phyloP scores from a whole-genome alignment of 2,888 invertebrate species.

The Coenonympha glycerion region DNA sequence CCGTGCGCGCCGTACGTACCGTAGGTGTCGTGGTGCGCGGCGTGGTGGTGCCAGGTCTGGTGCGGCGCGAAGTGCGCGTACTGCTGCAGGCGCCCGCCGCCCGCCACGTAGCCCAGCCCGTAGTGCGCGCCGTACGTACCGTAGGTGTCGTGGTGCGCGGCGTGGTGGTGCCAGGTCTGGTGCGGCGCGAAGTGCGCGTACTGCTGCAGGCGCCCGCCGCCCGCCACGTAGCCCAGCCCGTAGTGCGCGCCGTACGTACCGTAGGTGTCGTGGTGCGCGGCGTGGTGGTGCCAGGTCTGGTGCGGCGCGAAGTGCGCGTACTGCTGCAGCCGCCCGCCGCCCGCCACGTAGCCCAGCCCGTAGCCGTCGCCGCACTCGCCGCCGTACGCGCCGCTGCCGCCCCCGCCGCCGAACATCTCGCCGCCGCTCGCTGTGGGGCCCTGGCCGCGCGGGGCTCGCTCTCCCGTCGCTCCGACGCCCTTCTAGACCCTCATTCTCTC shows the following conservation, averaged over 20 bases:
- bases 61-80: too few relatives aligned
- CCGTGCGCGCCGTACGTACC: too few relatives aligned
- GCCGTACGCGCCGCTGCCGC: conserved; percentile 41
- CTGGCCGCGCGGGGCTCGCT: not conserved
- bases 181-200: too few relatives aligned
- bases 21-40: too few relatives aligned
- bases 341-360: conserved; percentile 57
- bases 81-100: too few relatives aligned
- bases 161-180: too few relatives aligned
- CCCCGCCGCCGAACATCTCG: conserved; percentile 33
- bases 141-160: too few relatives aligned
- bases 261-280: conserved; percentile 60
- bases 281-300: conserved; percentile 68
- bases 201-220: too few relatives aligned
- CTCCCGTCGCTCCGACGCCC: not conserved
- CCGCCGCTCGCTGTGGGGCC: not conserved
- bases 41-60: too few relatives aligned
- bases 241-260: conserved; percentile 38
- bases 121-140: too few relatives aligned
- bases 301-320: conserved; percentile 68
- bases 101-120: too few relatives aligned
- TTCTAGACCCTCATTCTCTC: not conserved
- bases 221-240: conserved; percentile 56
- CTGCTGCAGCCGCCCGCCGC: conserved; percentile 61
- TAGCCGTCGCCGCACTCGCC: conserved; percentile 45